Conservation (phyloP, 2,888 invertebrate genomes). For the Shargacucullia verbasci region DNA sequence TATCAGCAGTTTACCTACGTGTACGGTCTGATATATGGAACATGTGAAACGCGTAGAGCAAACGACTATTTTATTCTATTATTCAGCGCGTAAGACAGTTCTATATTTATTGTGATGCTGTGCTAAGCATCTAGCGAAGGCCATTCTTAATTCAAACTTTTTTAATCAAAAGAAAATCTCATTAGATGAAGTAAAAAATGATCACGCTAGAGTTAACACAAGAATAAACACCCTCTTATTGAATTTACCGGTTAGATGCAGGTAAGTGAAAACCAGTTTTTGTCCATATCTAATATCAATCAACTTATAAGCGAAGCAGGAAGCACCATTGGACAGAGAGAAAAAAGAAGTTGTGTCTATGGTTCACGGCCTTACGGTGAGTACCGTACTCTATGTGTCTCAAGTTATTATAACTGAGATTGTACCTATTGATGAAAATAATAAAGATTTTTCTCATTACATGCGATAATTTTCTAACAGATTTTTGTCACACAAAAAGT, state of each 20-base stretch:
- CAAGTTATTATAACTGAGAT: conserved; percentile 37
- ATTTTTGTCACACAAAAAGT: conserved; percentile 4
- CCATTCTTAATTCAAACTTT: background rate
- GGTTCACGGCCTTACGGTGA: conserved; percentile 64
- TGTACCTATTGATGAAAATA: conserved; percentile 46
- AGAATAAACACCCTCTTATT: conserved; percentile 62
- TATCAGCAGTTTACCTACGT: no score
- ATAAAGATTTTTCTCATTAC: conserved; percentile 27
- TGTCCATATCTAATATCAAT: conserved; percentile 68
- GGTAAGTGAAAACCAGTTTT: conserved; percentile 65
- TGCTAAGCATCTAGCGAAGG: background rate
- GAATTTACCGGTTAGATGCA: conserved; percentile 59
- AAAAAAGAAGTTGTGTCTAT: conserved; percentile 54
- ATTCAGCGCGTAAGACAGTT: no score
- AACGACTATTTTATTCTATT: background rate
- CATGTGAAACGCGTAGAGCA: conserved; percentile 7
- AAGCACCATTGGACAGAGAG: conserved; percentile 61
- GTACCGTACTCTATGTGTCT: conserved; percentile 31
- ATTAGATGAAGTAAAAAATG: conserved; percentile 21
- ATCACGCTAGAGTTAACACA: conserved; percentile 46
- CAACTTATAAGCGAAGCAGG: conserved; percentile 68
- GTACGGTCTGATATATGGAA: no score
- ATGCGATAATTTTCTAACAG: conserved; percentile 15
- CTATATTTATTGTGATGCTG: no score
- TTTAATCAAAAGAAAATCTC: conserved; percentile 1